A percentile compares a stretch with the other conserved stretches of the same genome.
These are phyloP conservation scores for human (Homo sapiens) DNA, from an alignment of 2,113 vertebrate genomes.

Conservation along the genomic window DNA sequence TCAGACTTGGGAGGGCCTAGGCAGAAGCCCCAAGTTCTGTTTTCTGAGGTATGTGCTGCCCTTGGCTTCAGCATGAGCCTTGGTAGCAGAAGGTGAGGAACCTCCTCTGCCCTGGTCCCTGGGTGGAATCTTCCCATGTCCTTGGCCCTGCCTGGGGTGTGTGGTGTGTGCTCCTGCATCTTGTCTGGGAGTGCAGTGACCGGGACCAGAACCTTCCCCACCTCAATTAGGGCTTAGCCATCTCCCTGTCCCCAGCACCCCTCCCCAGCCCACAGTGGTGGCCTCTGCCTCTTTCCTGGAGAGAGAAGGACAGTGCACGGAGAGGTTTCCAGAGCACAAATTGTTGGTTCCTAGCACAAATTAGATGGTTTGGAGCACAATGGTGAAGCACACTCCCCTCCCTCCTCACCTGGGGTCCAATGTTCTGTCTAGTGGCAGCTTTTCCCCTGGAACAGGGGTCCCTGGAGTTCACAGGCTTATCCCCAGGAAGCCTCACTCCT, in stretches of 20 bases:
- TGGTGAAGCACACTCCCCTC: conserved; percentile 19
- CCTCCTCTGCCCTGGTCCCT: neutral
- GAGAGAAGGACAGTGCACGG: neutral
- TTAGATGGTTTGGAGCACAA: conserved; percentile 55
- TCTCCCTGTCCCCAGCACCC: neutral
- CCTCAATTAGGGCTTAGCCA: neutral
- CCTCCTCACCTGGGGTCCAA: neutral
- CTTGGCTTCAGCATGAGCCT: neutral
- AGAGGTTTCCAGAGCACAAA: conserved; percentile 43
- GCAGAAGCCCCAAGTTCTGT: neutral
- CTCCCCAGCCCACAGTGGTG: neutral
- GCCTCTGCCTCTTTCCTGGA: neutral
- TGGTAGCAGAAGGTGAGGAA: too few relatives aligned
- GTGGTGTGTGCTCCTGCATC: neutral
- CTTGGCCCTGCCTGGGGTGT: neutral
- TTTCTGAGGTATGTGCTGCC: neutral
- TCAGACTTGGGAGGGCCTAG: neutral
- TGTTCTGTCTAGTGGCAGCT: conserved; percentile 55
- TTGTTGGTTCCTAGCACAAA: conserved; percentile 45
- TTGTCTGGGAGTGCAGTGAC: neutral
- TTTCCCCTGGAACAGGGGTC: neutral
- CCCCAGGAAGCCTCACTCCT: neutral
- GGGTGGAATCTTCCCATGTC: neutral
- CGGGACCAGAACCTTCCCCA: neutral
- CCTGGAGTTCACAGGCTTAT: neutral